Evolutionary conservation across 2,888 invertebrate genomes (phyloP), one percentile per base, ranked within the genome.

Genomic region (Ctenicera cuprea): DNA sequence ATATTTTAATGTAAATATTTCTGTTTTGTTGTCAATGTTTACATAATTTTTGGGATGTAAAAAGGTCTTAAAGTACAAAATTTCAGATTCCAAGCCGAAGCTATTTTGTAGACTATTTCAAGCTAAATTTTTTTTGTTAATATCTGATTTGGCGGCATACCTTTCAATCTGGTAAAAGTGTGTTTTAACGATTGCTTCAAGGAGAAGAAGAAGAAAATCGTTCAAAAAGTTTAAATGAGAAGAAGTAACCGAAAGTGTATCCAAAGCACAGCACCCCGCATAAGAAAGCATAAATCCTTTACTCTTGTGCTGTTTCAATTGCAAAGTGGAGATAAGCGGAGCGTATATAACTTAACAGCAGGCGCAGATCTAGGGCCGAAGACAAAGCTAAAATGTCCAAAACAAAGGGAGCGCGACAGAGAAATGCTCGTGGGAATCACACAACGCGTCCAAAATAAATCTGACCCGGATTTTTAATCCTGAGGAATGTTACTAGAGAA

Each of bases 401-500:
- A 81, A 79, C 79, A 79, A 79, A 78, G 71, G 72, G 69, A 76
- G 77, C 71, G 79, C 75, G 79, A 69, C 75, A 64, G 73, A 73
- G 76, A 81, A 81, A 80, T 80, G 79, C 80, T 77, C 83, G 82
- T 83, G 83, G 80, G 83, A 84, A 84, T 77, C 77, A 76, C 77
- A 77, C 81, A 81, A 81, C 77, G 80, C 76, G 76, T 79, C 78
- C 65, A 71, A 80, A 81, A 83, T 83, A 81, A 83, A 83, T 83
- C 83, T 80, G 81, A 76, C 77, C 80, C 73, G 80, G 78, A 81
- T 82, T 83, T 83, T 83, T 83, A 83, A 83, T 83, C 82, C 82
- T 59, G 65, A 71, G 52, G 76, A 76, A 76, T 71, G 67, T 64
- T 69, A 37, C 73, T 67, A 73, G 70, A 57, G 78, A 77, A 80